These are phyloP conservation scores for Leptodactylus fuscus DNA, from an alignment of 2,113 vertebrate genomes.

Conservation along the genomic window DNA sequence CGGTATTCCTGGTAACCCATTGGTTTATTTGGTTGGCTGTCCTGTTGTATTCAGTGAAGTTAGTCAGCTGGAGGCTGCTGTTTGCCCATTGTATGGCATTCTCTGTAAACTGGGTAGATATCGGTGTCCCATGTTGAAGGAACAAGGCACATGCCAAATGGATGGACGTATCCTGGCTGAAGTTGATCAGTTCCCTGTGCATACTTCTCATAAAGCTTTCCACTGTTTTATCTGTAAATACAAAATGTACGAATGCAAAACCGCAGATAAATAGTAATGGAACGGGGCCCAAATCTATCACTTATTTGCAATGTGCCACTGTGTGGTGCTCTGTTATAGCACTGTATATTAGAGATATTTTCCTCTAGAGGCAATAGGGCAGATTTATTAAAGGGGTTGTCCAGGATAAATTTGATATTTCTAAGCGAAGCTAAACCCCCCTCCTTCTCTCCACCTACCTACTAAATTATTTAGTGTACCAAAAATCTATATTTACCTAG, in stretches of 20 bases:
- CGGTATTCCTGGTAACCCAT: constrained; percentile 58
- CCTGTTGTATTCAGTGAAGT: constrained; percentile 72
- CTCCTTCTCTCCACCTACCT: too few species aligned
- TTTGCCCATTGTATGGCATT: constrained; percentile 75
- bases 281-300: too few species aligned
- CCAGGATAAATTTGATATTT: too few species aligned
- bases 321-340: too few species aligned
- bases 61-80: constrained; percentile 75
- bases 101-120: constrained; percentile 75
- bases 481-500: too few species aligned
- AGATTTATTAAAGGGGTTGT: too few species aligned
- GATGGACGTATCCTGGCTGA: constrained; percentile 68
- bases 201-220: constrained; percentile 70
- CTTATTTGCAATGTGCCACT: too few species aligned
- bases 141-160: constrained; percentile 81
- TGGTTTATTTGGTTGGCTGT: constrained; percentile 63
- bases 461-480: too few species aligned
- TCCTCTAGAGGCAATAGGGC: too few species aligned
- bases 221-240: constrained; percentile 74
- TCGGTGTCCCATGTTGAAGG: constrained; percentile 68
- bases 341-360: too few species aligned
- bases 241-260: background rate
- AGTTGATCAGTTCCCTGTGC: constrained; percentile 66
- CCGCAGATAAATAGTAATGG: too few species aligned
- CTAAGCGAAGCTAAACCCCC: too few species aligned